A percentile compares a stretch with the other conserved stretches of the same genome.
phyloP scores from a whole-genome alignment of 2,888 invertebrate genomes.

The Aleiodes leptofemur region DNA sequence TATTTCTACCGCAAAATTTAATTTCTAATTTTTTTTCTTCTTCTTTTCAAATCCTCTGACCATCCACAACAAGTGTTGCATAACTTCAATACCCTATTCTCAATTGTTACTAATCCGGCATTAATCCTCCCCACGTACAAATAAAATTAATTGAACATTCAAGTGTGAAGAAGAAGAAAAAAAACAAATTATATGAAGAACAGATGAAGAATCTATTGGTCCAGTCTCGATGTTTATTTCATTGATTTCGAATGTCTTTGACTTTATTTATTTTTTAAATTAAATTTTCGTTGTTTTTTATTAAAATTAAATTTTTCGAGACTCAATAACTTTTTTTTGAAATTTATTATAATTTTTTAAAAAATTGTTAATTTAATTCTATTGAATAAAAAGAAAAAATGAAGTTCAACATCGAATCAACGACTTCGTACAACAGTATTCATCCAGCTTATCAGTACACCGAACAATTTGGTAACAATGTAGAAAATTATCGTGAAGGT shows the following conservation, averaged over 20 bases:
- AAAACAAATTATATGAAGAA: not conserved
- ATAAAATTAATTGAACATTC: constrained; percentile 18
- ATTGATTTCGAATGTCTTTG: not conserved
- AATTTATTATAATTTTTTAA: not conserved
- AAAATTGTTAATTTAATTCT: not conserved
- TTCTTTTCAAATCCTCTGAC: not conserved
- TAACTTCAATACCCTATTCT: constrained; percentile 7
- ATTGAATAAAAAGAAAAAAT: constrained; percentile 52
- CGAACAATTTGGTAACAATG: constrained; percentile 70
- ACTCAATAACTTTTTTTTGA: not conserved
- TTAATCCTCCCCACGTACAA: constrained; percentile 16
- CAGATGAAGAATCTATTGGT: constrained; percentile 17
- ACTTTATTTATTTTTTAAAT: not conserved
- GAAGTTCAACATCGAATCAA: constrained; percentile 69
- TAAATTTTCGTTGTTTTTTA: not conserved
- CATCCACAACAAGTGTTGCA: constrained; percentile 19
- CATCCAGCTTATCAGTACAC: constrained; percentile 69
- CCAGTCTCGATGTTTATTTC: constrained; percentile 1
- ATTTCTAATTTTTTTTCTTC: not conserved
- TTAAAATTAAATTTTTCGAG: no score
- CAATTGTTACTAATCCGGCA: constrained; percentile 2
- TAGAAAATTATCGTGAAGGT: constrained; percentile 66
- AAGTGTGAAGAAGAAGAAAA: not conserved
- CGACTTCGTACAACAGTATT: constrained; percentile 70
- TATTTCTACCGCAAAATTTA: not conserved